Evolutionary conservation across 2,797 vertebrate species (phyloP).

Genomic region (Gobionotothen gibberifrons): DNA sequence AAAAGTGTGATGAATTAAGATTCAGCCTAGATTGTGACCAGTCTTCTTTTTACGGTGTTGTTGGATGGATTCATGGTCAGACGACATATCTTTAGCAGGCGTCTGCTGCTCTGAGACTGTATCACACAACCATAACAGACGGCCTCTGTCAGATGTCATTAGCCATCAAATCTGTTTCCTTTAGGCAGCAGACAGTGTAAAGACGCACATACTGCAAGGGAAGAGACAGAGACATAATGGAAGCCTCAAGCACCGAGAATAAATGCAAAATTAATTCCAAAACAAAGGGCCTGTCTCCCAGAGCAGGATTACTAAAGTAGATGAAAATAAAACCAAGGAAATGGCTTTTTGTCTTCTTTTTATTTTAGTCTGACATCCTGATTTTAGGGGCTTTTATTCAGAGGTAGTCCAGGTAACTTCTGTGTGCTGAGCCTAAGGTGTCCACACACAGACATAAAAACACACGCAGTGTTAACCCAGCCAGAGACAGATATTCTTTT

Average conservation of each 20-base stretch:
- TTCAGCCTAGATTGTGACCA: constrained; percentile 3
- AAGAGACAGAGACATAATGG: constrained; percentile 37
- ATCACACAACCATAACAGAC: constrained; percentile 82
- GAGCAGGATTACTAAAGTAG: neutral
- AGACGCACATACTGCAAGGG: constrained; percentile 51
- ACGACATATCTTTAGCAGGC: constrained; percentile 61
- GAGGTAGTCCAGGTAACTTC: constrained; percentile 12
- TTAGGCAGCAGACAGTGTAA: constrained; percentile 67
- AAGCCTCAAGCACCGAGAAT: constrained; percentile 27
- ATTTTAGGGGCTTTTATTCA: constrained; percentile 12
- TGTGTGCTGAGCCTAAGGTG: constrained; percentile 12
- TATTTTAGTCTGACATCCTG: neutral
- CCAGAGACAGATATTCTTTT: constrained; percentile 52
- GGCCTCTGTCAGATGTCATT: constrained; percentile 82
- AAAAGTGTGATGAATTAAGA: constrained; percentile 17
- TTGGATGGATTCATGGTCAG: constrained; percentile 45
- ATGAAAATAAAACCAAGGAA: constrained; percentile 6
- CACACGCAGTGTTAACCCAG: constrained; percentile 27
- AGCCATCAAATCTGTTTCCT: constrained; percentile 79
- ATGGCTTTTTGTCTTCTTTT: constrained; percentile 1
- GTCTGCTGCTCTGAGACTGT: constrained; percentile 55
- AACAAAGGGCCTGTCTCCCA: neutral
- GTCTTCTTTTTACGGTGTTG: constrained; percentile 26
- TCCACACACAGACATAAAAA: constrained; percentile 10
- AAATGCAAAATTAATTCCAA: constrained; percentile 21